These are phyloP conservation scores for Stenchaetothrips biformis DNA, from an alignment of 2,888 invertebrate species.

Conservation along the genomic window DNA sequence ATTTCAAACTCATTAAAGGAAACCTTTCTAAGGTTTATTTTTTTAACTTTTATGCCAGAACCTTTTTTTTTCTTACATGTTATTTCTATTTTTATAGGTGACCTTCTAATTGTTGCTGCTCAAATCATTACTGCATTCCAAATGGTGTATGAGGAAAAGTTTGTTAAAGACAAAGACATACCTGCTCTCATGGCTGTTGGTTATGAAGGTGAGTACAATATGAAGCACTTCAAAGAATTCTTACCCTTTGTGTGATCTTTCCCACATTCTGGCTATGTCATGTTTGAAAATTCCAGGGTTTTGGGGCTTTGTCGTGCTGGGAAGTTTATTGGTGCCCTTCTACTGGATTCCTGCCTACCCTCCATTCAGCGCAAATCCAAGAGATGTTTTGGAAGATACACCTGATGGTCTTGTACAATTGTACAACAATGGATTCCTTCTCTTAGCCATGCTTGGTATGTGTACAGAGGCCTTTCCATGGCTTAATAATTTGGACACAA, in stretches of 20 bases:
- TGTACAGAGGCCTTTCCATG: constrained; percentile 17
- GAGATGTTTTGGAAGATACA: constrained; percentile 74
- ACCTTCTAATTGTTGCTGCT: constrained; percentile 67
- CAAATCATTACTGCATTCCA: constrained; percentile 80
- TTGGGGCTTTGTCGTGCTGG: constrained; percentile 63
- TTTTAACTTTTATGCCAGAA: not conserved
- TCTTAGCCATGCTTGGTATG: constrained; percentile 61
- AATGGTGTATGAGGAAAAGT: constrained; percentile 94
- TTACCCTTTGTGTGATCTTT: constrained; percentile 12
- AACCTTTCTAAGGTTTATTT: not conserved
- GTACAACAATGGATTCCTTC: constrained; percentile 56
- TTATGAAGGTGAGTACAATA: constrained; percentile 69
- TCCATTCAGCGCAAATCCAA: constrained; percentile 71
- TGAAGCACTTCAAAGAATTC: not conserved
- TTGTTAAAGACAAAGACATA: constrained; percentile 75
- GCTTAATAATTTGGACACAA: not conserved
- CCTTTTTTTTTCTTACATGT: not conserved
- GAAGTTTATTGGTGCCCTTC: constrained; percentile 65
- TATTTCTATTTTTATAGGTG: constrained; percentile 46
- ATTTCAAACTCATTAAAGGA: not conserved
- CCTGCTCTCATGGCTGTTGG: constrained; percentile 88
- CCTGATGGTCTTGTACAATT: constrained; percentile 82
- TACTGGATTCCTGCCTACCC: constrained; percentile 72
- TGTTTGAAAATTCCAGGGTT: constrained; percentile 47
- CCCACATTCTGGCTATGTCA: not conserved